A percentile compares a stretch with the other conserved stretches of the same genome.
Conservation (phyloP, 2,797 vertebrate species). For the Parambassis ranga region DNA sequence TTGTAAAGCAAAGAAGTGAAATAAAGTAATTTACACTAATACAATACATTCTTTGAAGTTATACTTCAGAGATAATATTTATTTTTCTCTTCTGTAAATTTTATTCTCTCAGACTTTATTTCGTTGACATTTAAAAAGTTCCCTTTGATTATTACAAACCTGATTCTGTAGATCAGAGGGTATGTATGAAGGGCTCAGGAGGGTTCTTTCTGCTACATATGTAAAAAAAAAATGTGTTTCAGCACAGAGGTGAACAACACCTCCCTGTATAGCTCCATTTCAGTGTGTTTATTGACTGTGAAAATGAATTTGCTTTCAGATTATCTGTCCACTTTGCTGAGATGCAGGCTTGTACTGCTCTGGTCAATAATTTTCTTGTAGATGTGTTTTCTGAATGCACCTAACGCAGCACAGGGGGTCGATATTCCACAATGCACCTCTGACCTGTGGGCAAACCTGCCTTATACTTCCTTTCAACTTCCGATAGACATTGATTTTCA, state of each 20-base stretch:
- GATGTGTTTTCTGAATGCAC: conserved; percentile 58
- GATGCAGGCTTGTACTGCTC: conserved; percentile 35
- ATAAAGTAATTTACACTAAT: too few species aligned
- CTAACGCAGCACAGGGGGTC: conserved; percentile 50
- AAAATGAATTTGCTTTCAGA: conserved; percentile 64
- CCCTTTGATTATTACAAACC: background rate
- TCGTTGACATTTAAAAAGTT: too few species aligned
- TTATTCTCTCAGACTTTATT: too few species aligned
- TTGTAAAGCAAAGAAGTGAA: too few species aligned
- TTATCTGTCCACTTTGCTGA: conserved; percentile 64
- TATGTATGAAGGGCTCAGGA: background rate
- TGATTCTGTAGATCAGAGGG: background rate
- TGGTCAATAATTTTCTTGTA: conserved; percentile 69
- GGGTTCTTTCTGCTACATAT: conserved; percentile 9
- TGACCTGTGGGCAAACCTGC: conserved; percentile 67
- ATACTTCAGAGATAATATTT: too few species aligned
- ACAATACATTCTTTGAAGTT: too few species aligned
- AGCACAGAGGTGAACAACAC: conserved; percentile 15
- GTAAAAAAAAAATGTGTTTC: background rate
- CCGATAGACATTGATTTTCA: conserved; percentile 66
- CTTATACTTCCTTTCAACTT: conserved; percentile 63
- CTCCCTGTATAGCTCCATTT: conserved; percentile 7
- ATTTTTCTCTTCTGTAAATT: too few species aligned
- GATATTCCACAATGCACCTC: conserved; percentile 66
- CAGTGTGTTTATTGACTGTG: conserved; percentile 49